A percentile compares a stretch with the other conserved stretches of the same genome.
Evolutionary conservation across 2,113 vertebrate genomes (phyloP).

Genomic region (Acrocephalus arundinaceus): DNA sequence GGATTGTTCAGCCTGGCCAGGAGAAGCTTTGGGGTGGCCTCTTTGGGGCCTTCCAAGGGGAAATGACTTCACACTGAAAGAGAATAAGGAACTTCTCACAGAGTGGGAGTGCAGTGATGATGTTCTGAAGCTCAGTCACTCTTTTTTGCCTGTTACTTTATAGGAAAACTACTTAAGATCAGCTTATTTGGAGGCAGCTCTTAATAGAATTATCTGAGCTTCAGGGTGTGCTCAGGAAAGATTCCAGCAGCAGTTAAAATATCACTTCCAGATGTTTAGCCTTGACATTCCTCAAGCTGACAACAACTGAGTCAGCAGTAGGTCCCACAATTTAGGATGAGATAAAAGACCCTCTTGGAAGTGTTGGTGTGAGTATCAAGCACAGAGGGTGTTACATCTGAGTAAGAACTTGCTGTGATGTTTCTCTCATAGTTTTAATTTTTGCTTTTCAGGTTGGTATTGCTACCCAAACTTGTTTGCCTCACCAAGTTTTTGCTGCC

Average conservation of each 20-base stretch:
- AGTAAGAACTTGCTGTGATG: not conserved
- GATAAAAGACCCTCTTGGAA: not conserved
- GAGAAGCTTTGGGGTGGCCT: not conserved
- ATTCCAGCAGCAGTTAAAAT: not conserved
- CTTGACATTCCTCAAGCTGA: not conserved
- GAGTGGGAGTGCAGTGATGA: not conserved
- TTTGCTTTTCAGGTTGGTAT: not conserved
- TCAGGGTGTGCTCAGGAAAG: not conserved
- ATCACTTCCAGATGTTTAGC: not conserved
- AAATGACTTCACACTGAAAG: not conserved
- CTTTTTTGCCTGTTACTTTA: not conserved
- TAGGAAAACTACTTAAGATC: not conserved
- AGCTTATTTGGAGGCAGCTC: not conserved
- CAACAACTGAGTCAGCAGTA: not conserved
- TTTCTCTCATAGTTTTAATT: not conserved
- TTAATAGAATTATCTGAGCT: not conserved
- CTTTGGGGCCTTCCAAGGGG: rapidly evolving
- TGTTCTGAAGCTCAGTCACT: not conserved
- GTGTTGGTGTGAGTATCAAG: not conserved
- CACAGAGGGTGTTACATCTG: not conserved
- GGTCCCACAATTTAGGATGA: not conserved
- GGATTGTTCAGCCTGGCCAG: not conserved
- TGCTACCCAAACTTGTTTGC: not conserved
- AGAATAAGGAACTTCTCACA: not conserved
- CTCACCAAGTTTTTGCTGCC: not conserved